Evolutionary conservation across 2,888 invertebrate genomes (phyloP).

Genomic region (Apotomis capreana): DNA sequence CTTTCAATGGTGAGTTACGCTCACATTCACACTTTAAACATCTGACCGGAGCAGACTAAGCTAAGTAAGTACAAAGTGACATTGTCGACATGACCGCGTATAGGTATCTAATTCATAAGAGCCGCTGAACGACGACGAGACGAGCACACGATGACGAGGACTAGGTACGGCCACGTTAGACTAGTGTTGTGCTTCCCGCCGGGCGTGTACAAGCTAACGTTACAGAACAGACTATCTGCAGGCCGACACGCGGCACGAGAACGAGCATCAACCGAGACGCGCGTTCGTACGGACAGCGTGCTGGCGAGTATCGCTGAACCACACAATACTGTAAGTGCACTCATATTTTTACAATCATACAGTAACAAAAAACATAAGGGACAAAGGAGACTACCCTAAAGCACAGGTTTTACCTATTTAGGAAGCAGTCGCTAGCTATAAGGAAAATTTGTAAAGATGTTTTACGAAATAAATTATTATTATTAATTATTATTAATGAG

Average conservation of each 20-base stretch:
- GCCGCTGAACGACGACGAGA: neutral
- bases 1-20: neutral
- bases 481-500: too few relatives aligned
- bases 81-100: neutral
- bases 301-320: too few relatives aligned
- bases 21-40: neutral
- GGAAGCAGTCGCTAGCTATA: too few relatives aligned
- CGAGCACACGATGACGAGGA: neutral
- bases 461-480: too few relatives aligned
- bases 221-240: neutral
- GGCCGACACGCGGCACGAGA: neutral
- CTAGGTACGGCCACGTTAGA: neutral
- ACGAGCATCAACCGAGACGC: neutral
- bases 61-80: neutral
- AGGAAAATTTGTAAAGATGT: too few relatives aligned
- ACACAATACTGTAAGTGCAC: neutral
- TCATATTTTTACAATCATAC: neutral
- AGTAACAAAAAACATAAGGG: neutral
- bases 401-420: too few relatives aligned
- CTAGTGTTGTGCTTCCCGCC: slow-evolving; percentile 16
- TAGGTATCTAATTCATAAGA: neutral
- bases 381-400: too few relatives aligned
- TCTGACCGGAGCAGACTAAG: neutral
- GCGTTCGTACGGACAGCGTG: neutral
- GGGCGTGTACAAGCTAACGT: slow-evolving; percentile 27